Conservation (phyloP, 2,797 vertebrate species). For the Ammospiza maritima region DNA sequence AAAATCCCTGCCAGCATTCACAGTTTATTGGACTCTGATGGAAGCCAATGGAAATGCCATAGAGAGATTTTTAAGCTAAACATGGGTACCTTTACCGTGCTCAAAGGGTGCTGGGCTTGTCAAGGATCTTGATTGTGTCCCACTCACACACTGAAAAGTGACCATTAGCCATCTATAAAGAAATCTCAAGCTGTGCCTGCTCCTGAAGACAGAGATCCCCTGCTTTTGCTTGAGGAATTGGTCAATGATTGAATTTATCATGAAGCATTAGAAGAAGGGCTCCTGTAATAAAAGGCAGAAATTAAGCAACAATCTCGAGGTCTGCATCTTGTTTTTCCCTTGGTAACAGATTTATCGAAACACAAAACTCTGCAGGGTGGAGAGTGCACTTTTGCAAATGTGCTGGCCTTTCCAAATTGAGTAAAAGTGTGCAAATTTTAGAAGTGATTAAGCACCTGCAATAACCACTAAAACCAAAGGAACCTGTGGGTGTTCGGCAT, state of each 20-base stretch:
- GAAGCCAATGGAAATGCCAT: background rate
- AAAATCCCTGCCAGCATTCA: background rate
- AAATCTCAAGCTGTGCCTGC: background rate
- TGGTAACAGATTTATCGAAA: background rate
- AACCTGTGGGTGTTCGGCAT: background rate
- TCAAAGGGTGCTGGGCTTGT: background rate
- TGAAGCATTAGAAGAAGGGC: background rate
- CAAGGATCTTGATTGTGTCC: background rate
- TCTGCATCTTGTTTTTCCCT: background rate
- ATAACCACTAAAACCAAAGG: background rate
- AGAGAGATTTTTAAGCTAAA: background rate
- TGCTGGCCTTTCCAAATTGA: conserved; percentile 20
- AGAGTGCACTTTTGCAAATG: conserved; percentile 28
- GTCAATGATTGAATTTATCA: background rate
- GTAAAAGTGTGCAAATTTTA: conserved; percentile 9
- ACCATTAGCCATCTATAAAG: background rate
- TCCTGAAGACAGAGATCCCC: background rate
- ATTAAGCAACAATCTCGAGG: background rate
- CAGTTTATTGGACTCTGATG: background rate
- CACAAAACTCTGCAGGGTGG: background rate
- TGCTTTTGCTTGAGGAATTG: background rate
- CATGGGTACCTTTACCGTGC: background rate
- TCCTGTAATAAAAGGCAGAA: background rate
- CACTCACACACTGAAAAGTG: background rate
- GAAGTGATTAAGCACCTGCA: background rate